Evolutionary conservation across 2,113 vertebrate genomes (phyloP).

Genomic region (Fulica atra): DNA sequence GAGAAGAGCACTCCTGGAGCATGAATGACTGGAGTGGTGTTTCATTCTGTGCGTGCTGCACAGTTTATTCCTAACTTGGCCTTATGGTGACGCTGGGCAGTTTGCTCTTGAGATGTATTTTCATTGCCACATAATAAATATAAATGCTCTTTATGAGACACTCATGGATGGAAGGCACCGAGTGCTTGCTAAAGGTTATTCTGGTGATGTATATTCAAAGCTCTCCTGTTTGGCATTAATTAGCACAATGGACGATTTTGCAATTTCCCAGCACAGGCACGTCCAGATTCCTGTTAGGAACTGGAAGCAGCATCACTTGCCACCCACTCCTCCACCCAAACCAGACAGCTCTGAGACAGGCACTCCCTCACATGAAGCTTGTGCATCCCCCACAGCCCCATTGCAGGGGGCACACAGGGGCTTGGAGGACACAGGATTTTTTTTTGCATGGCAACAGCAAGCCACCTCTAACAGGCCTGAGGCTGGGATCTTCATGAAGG

Average conservation of each 20-base stretch:
- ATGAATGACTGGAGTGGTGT: slow-evolving; percentile 23
- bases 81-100: neutral
- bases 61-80: neutral
- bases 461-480: neutral
- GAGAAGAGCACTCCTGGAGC: slow-evolving; percentile 1
- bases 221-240: slow-evolving; percentile 49
- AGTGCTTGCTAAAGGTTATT: slow-evolving; percentile 26
- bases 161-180: slow-evolving; percentile 5
- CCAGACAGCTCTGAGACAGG: neutral
- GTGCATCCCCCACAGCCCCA: neutral
- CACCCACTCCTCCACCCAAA: slow-evolving; percentile 40
- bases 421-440: neutral
- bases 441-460: neutral
- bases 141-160: slow-evolving; percentile 1
- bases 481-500: neutral
- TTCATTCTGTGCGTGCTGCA: neutral
- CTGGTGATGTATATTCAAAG: slow-evolving; percentile 27
- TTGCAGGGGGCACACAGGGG: neutral
- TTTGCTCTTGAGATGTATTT: neutral
- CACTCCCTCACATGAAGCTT: neutral
- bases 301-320: slow-evolving; percentile 11
- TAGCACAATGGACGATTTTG: slow-evolving; percentile 50
- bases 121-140: slow-evolving; percentile 17
- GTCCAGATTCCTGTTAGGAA: slow-evolving; percentile 53
- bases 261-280: slow-evolving; percentile 54